Conservation (phyloP, 2,113 vertebrate genomes). For the Menura novaehollandiae region DNA sequence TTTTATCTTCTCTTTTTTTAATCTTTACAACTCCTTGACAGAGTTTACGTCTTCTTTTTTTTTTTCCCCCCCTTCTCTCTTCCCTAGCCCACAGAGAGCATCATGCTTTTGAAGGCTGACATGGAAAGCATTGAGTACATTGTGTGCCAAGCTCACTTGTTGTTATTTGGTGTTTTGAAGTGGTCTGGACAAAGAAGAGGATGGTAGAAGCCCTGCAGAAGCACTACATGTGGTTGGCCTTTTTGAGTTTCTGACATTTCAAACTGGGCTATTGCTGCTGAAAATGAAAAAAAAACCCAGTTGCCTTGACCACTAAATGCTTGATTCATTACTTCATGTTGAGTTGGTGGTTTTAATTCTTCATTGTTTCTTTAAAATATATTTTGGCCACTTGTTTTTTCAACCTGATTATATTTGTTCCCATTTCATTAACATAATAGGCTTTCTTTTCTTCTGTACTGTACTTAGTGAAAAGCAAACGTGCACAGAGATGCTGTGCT, state of each 20-base stretch:
- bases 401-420: background rate
- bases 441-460: constrained; percentile 21
- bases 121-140: constrained; percentile 79
- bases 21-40: background rate
- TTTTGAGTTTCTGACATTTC: constrained; percentile 54
- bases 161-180: constrained; percentile 56
- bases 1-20: background rate
- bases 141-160: constrained; percentile 60
- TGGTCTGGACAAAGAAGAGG: constrained; percentile 51
- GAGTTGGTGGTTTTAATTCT: background rate
- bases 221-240: background rate
- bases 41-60: background rate
- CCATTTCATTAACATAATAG: constrained; percentile 2
- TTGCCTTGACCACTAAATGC: background rate
- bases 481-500: constrained; percentile 3
- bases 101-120: constrained; percentile 92
- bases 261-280: background rate
- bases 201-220: constrained; percentile 59
- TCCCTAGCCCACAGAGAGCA: constrained; percentile 92
- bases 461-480: constrained; percentile 32
- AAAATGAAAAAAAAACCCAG: background rate
- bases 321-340: background rate
- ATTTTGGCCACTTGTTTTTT: background rate
- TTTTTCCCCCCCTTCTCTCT: constrained; percentile 3
- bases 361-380: background rate